A percentile compares a stretch with the other conserved stretches of the same genome.
phyloP scores from a whole-genome alignment of 2,113 vertebrate species.

The Hydrochoerus hydrochaeris region DNA sequence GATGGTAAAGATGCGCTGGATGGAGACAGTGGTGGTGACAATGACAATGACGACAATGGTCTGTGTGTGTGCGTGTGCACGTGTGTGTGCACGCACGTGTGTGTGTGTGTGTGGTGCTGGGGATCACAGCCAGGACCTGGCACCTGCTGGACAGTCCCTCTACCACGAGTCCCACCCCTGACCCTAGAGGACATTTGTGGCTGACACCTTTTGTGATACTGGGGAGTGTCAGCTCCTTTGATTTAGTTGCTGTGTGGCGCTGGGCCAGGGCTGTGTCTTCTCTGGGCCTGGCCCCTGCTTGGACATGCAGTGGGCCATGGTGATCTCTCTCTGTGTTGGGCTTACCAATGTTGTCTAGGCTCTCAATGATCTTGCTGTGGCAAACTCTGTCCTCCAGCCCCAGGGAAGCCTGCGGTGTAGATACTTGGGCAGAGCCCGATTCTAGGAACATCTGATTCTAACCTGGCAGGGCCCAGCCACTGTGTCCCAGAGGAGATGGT shows the following conservation, averaged over 20 bases:
- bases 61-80: too few relatives aligned
- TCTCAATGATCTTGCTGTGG: slow-evolving; percentile 86
- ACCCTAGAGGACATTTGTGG: not conserved
- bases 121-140: not conserved
- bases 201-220: not conserved
- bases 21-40: not conserved
- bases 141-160: not conserved
- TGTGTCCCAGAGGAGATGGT: slow-evolving; percentile 69
- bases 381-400: slow-evolving; percentile 85
- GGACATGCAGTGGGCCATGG: accelerated
- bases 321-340: not conserved
- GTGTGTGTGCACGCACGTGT: too few relatives aligned
- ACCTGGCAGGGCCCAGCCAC: slow-evolving; percentile 80
- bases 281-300: not conserved
- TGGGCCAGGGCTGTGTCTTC: not conserved
- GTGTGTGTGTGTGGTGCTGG: not conserved
- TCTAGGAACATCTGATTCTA: slow-evolving; percentile 83
- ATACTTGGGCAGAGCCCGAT: slow-evolving; percentile 77
- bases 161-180: not conserved
- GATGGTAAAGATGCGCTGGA: not conserved
- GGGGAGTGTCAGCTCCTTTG: not conserved
- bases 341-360: not conserved
- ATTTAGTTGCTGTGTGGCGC: not conserved
- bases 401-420: slow-evolving; percentile 80
- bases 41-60: not conserved